Evolutionary conservation across 2,113 vertebrate species (phyloP), one percentile per base, ranked within the genome.

Genomic region (Pithys albifrons): DNA sequence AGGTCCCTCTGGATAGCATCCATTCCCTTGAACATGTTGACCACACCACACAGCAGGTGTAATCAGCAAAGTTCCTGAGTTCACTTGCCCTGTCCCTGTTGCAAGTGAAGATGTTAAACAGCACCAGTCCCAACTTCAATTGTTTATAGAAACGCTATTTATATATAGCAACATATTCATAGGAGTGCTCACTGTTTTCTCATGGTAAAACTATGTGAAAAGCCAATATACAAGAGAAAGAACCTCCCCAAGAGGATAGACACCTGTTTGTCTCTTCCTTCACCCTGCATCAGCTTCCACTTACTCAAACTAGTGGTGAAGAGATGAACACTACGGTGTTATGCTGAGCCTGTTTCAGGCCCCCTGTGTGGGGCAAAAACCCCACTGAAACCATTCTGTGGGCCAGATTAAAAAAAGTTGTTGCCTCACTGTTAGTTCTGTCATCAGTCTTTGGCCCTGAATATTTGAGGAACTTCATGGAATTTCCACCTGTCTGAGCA

Each of bases 221-320:
- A 49, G 29, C 46, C 52, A n/a, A 43, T 7, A 51, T 75, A 33
- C 14, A 29, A 41, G 19, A 61, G 27, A 51, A 8, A 8, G 29
- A n/a, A 37, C 4, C 41, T 51, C 41, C 70, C 41, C 51, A 27
- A 55, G 37, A 41, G 25, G 15, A 12, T 27, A 35, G 33, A 22
- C 46, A 54, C 24, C 46, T 62, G 28, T 31, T 72, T 65, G 3
- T 14, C 10, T 43, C 46, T 43, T 80, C 46, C 19, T 4, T 46
- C 28, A 65, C 10, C 10, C 23, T 45, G 4, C 37, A 14, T n/a
- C 51, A 65, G 54, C 18, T 58, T 77, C 41, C n/a, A 48, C 19
- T 24, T 39, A 31, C 19, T 39, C 1, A 0, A 43, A 14, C 16
- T 7, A 16, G 17, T 1, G 0, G 14, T 37, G 23, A 43, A 55